phyloP scores from a whole-genome alignment of 2,113 vertebrate species.

The Trogon surrucura region DNA sequence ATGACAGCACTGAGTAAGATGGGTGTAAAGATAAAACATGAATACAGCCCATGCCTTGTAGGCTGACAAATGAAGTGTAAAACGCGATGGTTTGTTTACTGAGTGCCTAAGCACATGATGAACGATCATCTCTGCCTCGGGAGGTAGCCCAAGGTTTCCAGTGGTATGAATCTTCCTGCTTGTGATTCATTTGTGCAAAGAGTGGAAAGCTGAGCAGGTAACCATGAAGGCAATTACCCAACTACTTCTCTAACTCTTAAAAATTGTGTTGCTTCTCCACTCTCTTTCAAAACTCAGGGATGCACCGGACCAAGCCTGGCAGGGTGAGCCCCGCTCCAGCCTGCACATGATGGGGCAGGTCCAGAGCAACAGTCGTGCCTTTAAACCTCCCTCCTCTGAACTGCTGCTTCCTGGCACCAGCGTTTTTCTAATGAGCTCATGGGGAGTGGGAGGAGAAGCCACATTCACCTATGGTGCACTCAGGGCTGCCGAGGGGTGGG shows the following conservation, averaged over 20 bases:
- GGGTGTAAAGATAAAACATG: background rate
- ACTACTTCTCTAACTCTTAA: background rate
- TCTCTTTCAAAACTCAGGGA: background rate
- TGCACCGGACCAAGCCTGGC: background rate
- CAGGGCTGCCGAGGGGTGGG: background rate
- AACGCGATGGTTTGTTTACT: constrained; percentile 32
- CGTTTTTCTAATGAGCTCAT: background rate
- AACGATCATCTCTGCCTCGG: background rate
- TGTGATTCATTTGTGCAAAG: background rate
- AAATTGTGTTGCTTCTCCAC: background rate
- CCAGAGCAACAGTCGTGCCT: background rate
- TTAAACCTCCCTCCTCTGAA: background rate
- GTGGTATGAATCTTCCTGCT: background rate
- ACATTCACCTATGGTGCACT: accelerated
- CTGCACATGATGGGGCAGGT: background rate
- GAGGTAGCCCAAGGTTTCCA: constrained; percentile 22
- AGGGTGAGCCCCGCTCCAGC: background rate
- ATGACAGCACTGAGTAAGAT: background rate
- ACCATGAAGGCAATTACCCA: background rate
- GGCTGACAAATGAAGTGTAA: constrained; percentile 7
- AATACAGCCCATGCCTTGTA: background rate
- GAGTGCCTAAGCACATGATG: background rate
- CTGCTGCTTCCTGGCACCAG: background rate
- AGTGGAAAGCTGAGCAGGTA: background rate
- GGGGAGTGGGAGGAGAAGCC: background rate